Percentiles rank a stretch among this genome's conserved stretches.
These are phyloP conservation scores for Microcebus murinus DNA, from an alignment of 2,113 vertebrate genomes.

Conservation along the genomic window DNA sequence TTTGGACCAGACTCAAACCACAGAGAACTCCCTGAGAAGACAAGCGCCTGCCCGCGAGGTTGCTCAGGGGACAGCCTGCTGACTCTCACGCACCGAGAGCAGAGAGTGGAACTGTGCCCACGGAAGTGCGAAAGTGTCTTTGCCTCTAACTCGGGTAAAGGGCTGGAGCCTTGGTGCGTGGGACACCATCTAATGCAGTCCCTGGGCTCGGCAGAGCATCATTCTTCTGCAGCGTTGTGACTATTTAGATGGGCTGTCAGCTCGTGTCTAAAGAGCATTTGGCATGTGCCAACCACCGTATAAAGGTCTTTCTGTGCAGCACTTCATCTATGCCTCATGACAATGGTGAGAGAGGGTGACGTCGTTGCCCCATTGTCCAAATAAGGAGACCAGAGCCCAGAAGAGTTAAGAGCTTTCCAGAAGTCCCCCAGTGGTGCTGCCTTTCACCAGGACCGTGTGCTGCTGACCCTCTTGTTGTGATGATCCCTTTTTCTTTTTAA, in stretches of 20 bases:
- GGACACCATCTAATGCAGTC: neutral
- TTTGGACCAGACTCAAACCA: neutral
- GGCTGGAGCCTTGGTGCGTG: neutral
- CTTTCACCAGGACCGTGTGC: neutral
- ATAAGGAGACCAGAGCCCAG: neutral
- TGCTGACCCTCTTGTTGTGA: neutral
- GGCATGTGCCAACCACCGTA: neutral
- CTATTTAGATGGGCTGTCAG: neutral
- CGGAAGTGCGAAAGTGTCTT: neutral
- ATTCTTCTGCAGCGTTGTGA: neutral
- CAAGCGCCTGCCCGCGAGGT: neutral
- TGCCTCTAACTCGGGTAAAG: neutral
- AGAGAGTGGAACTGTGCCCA: neutral
- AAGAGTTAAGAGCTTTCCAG: neutral
- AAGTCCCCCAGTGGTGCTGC: neutral
- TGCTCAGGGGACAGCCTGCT: neutral
- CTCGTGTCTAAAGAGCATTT: neutral
- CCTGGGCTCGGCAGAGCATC: neutral
- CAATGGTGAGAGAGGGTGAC: neutral
- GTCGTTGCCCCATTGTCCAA: neutral
- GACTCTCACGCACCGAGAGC: neutral
- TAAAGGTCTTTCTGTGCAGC: neutral
- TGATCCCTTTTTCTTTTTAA: neutral
- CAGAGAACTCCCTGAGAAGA: neutral
- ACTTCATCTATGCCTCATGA: neutral